Conservation (phyloP, 2,888 invertebrate species). For the Caenorhabditis uteleia region DNA sequence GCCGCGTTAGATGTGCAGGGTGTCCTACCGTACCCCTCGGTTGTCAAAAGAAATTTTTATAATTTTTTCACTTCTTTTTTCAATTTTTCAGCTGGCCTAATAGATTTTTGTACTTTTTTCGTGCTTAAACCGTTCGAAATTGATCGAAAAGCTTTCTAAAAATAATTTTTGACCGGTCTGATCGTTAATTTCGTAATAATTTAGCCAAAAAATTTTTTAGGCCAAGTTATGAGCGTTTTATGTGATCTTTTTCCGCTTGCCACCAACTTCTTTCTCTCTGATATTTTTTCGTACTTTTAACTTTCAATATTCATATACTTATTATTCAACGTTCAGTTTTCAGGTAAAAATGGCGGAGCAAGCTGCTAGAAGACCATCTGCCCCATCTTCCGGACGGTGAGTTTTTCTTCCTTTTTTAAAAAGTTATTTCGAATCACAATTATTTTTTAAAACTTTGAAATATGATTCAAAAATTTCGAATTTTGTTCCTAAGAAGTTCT, state of each 20-base stretch:
- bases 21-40: slow-evolving; percentile 5
- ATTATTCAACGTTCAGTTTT: slow-evolving; percentile 7
- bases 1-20: slow-evolving; percentile 39
- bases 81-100: slow-evolving; percentile 31
- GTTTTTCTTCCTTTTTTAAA: slow-evolving; percentile 5
- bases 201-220: too few species aligned
- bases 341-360: slow-evolving; percentile 54
- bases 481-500: too few species aligned
- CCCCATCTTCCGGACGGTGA: slow-evolving; percentile 52
- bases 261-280: too few species aligned
- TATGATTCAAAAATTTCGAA: not conserved
- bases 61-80: slow-evolving; percentile 21
- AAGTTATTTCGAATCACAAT: not conserved
- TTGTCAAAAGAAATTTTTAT: not conserved
- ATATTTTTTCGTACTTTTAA: not conserved
- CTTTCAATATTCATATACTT: not conserved
- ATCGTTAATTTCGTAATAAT: too few species aligned
- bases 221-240: too few species aligned
- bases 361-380: slow-evolving; percentile 43
- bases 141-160: too few species aligned
- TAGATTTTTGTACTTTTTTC: not conserved
- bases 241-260: too few species aligned
- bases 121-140: too few species aligned
- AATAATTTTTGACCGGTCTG: too few species aligned
- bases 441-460: not conserved